Evolutionary conservation across 2,797 vertebrate species (phyloP).

Genomic region (Neosilurus mollespiculum): DNA sequence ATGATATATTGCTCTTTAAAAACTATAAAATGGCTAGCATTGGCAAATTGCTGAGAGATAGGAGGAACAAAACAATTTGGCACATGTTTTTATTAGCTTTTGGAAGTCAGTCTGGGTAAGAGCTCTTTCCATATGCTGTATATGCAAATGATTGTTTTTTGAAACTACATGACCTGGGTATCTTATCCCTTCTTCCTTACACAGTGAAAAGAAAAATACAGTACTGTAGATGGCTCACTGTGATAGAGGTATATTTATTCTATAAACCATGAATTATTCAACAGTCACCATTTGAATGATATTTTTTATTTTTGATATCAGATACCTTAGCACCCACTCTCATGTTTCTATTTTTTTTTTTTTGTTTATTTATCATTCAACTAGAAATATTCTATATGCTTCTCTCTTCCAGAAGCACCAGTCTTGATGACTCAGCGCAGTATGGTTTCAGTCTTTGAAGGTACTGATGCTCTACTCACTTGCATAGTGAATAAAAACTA

Average conservation of each 20-base stretch:
- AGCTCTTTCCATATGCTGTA: neutral
- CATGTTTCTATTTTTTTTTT: neutral
- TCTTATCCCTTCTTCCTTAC: neutral
- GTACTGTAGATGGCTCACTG: neutral
- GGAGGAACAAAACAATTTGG: neutral
- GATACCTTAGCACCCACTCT: neutral
- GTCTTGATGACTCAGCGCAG: slow-evolving; percentile 72
- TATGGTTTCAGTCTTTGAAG: slow-evolving; percentile 79
- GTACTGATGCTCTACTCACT: slow-evolving; percentile 76
- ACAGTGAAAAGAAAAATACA: neutral
- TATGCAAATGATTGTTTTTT: neutral
- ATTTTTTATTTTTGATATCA: neutral
- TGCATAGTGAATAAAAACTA: slow-evolving; percentile 71
- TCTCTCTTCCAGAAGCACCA: slow-evolving; percentile 74
- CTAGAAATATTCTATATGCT: neutral
- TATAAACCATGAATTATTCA: neutral
- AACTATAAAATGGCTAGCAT: neutral
- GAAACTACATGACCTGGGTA: neutral
- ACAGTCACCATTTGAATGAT: neutral
- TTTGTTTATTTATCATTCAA: neutral
- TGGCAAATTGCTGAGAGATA: neutral
- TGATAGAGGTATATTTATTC: neutral
- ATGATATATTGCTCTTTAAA: too few relatives aligned
- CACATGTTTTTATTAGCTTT: neutral
- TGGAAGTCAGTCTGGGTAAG: neutral